Evolutionary conservation across 2,888 invertebrate species (phyloP), one percentile per base, ranked within the genome.

Genomic region (Aporophyla nigra): DNA sequence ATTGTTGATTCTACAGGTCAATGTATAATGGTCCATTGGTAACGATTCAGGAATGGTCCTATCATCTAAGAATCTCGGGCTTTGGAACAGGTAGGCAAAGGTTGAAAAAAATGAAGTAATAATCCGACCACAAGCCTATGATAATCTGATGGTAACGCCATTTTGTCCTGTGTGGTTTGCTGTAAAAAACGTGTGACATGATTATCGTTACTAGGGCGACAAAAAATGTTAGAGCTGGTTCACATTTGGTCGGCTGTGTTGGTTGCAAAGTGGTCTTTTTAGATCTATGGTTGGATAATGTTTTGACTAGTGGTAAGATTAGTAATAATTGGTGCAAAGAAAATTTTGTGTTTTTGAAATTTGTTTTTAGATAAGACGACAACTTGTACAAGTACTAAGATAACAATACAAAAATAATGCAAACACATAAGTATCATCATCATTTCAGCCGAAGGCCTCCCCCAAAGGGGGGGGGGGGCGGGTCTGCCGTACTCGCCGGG

Each of bases 101-200:
- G 88, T 85, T 76, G 75, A 90, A 96, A 96, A 95, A 96, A 96
- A 95, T 94, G 90, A 95, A 96, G 96, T 94, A 95, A 96, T 96
- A 96, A 96, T 96, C 96, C 94, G 88, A 94, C 96, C 95, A 93
- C 96, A 96, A 93, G 93, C 84, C 93, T 93, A 92, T 94, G 95
- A 94, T 96, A 96, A 96, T 96, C 96, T 96, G 96, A 96, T 96
- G 93, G 96, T 95, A 95, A 96, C 96, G 96, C 96, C 93, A 96
- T 96, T 96, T 96, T 96, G 96, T 96, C 94, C 94, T 96, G 96
- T 96, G 96, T 96, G 96, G 96, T 95, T 96, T 95, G 89, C 83
- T 88, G 86, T 91, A 95, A 96, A 96, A 96, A 96, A 96, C 90
- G 94, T 95, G 96, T 96, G 96, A 96, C 96, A 96, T 95, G 96